Evolutionary conservation across 2,113 vertebrate species (phyloP).

Genomic region (Spermophilus dauricus): DNA sequence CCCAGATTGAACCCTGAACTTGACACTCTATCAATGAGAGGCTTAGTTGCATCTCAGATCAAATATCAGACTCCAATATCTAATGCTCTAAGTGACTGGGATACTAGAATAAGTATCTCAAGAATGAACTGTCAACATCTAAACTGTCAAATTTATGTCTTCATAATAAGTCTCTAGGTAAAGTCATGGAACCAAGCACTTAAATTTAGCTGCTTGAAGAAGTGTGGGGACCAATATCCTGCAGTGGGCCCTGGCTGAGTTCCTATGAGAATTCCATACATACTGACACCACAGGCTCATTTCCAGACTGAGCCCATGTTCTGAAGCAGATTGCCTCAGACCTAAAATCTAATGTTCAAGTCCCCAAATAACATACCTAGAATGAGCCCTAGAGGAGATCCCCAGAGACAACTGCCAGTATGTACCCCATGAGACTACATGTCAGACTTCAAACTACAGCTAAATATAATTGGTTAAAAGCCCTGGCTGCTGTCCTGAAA

Average conservation of each 20-base stretch:
- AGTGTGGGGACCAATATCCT: background rate
- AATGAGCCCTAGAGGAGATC: background rate
- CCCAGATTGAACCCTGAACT: too few species aligned
- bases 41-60: too few species aligned
- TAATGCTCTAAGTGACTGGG: too few species aligned
- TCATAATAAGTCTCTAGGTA: background rate
- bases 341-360: background rate
- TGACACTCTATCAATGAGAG: too few species aligned
- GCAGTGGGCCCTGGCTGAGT: background rate
- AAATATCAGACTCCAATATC: too few species aligned
- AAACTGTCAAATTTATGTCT: background rate
- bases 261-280: background rate
- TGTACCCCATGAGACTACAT: background rate
- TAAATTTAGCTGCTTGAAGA: background rate
- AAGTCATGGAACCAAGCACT: background rate
- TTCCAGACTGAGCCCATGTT: background rate
- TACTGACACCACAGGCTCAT: background rate
- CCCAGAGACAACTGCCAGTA: background rate
- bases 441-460: background rate
- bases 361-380: background rate
- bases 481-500: background rate
- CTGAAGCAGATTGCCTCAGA: conserved; percentile 11
- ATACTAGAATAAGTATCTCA: too few species aligned
- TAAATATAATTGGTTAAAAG: background rate
- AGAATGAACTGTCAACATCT: background rate